A percentile compares a stretch with the other conserved stretches of the same genome.
Conservation (phyloP, 1,140 invertebrate species). For the Campoletis sonorensis region DNA sequence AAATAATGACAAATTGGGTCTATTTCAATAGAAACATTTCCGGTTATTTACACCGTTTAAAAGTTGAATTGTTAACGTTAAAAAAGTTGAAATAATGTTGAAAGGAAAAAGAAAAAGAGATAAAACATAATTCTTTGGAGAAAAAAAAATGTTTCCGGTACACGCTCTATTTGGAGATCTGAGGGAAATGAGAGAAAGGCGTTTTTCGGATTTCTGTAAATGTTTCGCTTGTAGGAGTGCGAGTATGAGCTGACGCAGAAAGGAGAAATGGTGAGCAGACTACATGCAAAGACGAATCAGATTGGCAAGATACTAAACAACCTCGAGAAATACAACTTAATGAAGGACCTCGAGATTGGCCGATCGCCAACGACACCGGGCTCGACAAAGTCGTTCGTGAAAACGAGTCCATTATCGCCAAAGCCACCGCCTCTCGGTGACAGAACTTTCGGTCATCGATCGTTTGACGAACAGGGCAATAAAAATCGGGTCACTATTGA, state of each 20-base stretch:
- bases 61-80: too few relatives aligned
- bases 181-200: not conserved
- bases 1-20: too few relatives aligned
- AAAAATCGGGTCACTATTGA: constrained; percentile 74
- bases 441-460: constrained; percentile 36
- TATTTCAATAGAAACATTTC: too few relatives aligned
- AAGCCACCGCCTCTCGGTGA: constrained; percentile 65
- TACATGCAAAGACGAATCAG: constrained; percentile 92
- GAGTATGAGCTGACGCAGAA: constrained; percentile 94
- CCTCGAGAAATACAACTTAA: constrained; percentile 89
- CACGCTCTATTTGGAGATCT: too few relatives aligned
- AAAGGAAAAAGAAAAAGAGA: too few relatives aligned
- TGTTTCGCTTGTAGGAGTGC: constrained; percentile 85
- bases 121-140: too few relatives aligned
- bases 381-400: constrained; percentile 70
- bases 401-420: constrained; percentile 75
- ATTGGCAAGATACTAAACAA: constrained; percentile 93
- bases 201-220: constrained; percentile 43
- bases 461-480: constrained; percentile 61
- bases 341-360: constrained; percentile 79
- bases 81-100: too few relatives aligned
- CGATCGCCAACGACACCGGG: constrained; percentile 78
- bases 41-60: too few relatives aligned
- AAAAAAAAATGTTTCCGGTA: too few relatives aligned
- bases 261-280: constrained; percentile 92